Percentiles rank a stretch among this genome's conserved stretches.
Evolutionary conservation across 2,113 vertebrate species (phyloP).

Genomic region (Cyanistes caeruleus): DNA sequence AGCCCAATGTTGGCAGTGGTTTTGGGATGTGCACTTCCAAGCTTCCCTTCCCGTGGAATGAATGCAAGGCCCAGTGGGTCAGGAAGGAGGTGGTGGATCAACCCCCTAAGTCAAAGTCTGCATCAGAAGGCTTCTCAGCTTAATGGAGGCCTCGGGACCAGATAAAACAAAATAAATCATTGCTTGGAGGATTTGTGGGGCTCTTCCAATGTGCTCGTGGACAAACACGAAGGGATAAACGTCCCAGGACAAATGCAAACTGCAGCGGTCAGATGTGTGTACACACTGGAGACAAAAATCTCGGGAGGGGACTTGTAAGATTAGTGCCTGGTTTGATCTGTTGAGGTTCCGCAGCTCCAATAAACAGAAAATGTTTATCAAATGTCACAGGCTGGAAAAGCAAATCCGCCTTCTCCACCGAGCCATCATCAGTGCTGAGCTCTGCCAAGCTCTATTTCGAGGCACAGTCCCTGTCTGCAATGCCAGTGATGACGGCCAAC

Average conservation of each 20-base stretch:
- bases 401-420: background rate
- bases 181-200: background rate
- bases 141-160: background rate
- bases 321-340: background rate
- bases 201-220: background rate
- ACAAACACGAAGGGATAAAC: background rate
- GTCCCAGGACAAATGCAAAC: background rate
- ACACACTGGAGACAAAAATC: background rate
- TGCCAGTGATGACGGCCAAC: background rate
- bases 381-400: background rate
- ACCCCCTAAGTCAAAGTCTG: accelerated
- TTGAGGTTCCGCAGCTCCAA: background rate
- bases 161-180: background rate
- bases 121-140: background rate
- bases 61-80: accelerated
- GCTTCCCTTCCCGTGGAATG: accelerated
- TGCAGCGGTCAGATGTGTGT: background rate
- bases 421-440: background rate
- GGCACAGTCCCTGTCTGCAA: background rate
- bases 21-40: accelerated
- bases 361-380: conserved; percentile 10
- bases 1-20: accelerated
- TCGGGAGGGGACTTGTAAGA: background rate
- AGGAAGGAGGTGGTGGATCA: background rate
- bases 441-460: conserved; percentile 41